These are phyloP conservation scores for Lutjanus campechanus DNA, from an alignment of 2,797 vertebrate species.

Conservation along the genomic window DNA sequence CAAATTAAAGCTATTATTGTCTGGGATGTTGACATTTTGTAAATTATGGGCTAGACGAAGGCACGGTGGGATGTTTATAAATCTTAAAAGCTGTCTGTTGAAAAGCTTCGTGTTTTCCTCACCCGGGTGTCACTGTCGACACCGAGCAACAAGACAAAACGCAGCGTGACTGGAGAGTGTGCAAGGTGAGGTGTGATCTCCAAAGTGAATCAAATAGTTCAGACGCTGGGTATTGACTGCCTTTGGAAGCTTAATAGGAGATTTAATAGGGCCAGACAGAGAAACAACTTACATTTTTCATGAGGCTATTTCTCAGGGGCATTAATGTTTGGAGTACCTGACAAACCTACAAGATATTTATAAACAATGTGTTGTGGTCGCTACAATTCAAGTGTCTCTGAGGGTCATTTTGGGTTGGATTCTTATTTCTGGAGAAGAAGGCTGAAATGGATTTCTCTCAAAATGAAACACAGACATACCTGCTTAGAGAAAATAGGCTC, in stretches of 20 bases:
- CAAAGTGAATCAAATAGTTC: slow-evolving; percentile 71
- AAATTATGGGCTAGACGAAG: slow-evolving; percentile 23
- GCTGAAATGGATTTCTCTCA: slow-evolving; percentile 51
- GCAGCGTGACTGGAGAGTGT: slow-evolving; percentile 40
- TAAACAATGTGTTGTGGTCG: slow-evolving; percentile 43
- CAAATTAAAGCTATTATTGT: slow-evolving; percentile 45
- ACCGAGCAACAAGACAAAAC: slow-evolving; percentile 45
- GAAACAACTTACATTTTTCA: slow-evolving; percentile 73
- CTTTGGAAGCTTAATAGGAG: slow-evolving; percentile 64
- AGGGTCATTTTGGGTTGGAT: slow-evolving; percentile 47
- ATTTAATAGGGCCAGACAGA: slow-evolving; percentile 71
- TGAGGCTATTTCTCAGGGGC: slow-evolving; percentile 61
- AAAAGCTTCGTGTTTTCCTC: slow-evolving; percentile 51
- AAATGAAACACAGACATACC: slow-evolving; percentile 46
- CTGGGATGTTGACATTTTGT: slow-evolving; percentile 35
- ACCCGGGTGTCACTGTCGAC: slow-evolving; percentile 32
- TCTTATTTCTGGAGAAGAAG: slow-evolving; percentile 10
- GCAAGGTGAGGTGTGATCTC: slow-evolving; percentile 69
- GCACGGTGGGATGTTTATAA: slow-evolving; percentile 22
- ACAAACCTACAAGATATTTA: slow-evolving; percentile 65
- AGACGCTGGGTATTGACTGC: slow-evolving; percentile 61
- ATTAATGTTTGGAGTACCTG: slow-evolving; percentile 62
- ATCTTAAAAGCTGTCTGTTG: slow-evolving; percentile 26
- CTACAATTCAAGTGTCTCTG: slow-evolving; percentile 39
- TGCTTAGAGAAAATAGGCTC: slow-evolving; percentile 32